Conservation (phyloP, 2,113 vertebrate genomes). For the Tichodroma muraria region DNA sequence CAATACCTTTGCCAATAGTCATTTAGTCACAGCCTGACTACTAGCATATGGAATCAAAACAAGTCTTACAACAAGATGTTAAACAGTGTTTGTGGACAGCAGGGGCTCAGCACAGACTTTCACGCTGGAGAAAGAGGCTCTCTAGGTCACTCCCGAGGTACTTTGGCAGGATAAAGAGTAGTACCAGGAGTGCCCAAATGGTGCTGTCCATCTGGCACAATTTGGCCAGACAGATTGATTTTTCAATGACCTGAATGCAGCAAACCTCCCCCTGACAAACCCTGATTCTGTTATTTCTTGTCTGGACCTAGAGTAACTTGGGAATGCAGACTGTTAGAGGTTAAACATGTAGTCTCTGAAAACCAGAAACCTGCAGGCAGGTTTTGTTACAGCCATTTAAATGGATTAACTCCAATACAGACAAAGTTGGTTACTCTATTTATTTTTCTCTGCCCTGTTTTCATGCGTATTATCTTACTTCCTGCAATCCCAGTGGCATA, state of each 20-base stretch:
- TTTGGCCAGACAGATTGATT: background rate
- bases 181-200: background rate
- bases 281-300: background rate
- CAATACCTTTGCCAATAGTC: background rate
- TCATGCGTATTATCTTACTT: background rate
- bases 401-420: background rate
- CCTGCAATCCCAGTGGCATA: background rate
- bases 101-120: background rate
- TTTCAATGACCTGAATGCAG: background rate
- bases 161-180: background rate
- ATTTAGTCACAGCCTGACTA: constrained; percentile 9
- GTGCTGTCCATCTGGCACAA: background rate
- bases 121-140: background rate
- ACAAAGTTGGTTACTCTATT: background rate
- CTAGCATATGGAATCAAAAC: background rate
- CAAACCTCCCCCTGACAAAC: background rate
- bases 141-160: background rate
- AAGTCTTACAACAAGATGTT: background rate
- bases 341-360: background rate
- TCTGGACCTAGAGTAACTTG: background rate
- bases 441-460: background rate
- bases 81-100: background rate
- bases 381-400: background rate
- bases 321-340: background rate
- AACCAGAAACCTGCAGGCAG: background rate